Conservation (phyloP, 1,140 invertebrate species). For the Papilio machaon region DNA sequence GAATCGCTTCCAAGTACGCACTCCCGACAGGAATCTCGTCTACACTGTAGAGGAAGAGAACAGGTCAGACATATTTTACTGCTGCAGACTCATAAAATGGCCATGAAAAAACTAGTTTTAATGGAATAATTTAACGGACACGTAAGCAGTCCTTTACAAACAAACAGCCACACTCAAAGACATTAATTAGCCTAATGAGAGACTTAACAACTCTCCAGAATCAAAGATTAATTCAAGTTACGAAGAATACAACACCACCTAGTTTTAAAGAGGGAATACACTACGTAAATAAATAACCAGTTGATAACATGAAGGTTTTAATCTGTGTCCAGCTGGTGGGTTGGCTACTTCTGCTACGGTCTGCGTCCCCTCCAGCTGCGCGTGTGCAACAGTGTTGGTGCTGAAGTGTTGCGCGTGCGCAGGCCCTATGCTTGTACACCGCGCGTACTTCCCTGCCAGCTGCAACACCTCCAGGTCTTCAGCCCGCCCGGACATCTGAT, state of each 20-base stretch:
- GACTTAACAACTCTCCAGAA: no score
- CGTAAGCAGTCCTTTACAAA: no score
- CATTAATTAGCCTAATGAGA: no score
- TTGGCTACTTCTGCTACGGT: conserved; percentile 70
- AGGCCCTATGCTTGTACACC: conserved; percentile 67
- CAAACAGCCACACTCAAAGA: no score
- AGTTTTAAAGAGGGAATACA: no score
- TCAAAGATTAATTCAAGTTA: no score
- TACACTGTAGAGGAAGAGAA: conserved; percentile 70
- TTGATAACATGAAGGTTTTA: no score
- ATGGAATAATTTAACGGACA: no score
- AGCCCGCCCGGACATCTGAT: conserved; percentile 80
- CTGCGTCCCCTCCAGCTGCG: conserved; percentile 63
- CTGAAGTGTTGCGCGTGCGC: conserved; percentile 63
- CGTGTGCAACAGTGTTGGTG: conserved; percentile 55
- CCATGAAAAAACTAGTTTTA: no score
- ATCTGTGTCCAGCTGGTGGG: conserved; percentile 61
- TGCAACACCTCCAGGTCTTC: conserved; percentile 64
- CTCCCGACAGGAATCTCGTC: conserved; percentile 59
- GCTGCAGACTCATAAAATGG: no score
- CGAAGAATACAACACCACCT: no score
- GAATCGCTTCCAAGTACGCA: conserved; percentile 62
- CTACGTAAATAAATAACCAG: no score
- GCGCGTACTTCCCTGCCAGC: conserved; percentile 64
- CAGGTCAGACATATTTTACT: conserved; percentile 45